Percentiles rank a stretch among this genome's conserved stretches.
phyloP scores from a whole-genome alignment of 2,888 invertebrate genomes.

The Pyralis farinalis region DNA sequence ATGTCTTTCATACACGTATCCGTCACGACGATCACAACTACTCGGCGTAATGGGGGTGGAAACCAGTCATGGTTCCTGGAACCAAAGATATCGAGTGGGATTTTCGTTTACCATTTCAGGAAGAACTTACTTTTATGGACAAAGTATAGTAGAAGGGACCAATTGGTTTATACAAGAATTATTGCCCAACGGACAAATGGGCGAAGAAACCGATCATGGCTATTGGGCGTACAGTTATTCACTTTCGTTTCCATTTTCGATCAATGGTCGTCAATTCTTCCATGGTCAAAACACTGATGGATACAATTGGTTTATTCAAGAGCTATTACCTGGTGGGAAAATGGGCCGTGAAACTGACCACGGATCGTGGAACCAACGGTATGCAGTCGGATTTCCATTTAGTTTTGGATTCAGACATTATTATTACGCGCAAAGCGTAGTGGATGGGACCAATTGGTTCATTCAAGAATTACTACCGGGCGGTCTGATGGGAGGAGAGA shows the following conservation, averaged over 20 bases:
- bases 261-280: background rate
- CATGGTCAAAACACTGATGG: background rate
- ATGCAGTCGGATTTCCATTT: background rate
- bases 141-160: background rate
- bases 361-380: background rate
- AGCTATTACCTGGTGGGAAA: background rate
- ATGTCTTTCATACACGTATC: background rate
- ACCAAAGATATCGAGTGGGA: background rate
- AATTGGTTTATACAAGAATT: background rate
- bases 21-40: background rate
- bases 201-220: background rate
- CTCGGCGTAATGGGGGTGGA: background rate
- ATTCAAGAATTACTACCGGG: background rate
- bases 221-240: background rate
- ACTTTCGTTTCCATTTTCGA: background rate
- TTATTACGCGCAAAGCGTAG: background rate
- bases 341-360: background rate
- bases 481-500: background rate
- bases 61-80: background rate
- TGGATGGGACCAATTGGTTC: background rate
- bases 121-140: background rate
- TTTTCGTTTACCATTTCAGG: background rate
- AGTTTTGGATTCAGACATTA: background rate
- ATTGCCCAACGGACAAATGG: background rate
- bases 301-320: background rate